Evolutionary conservation across 2,888 invertebrate species (phyloP), one percentile per base, ranked within the genome.

Genomic region (Microctonus hyperodae): DNA sequence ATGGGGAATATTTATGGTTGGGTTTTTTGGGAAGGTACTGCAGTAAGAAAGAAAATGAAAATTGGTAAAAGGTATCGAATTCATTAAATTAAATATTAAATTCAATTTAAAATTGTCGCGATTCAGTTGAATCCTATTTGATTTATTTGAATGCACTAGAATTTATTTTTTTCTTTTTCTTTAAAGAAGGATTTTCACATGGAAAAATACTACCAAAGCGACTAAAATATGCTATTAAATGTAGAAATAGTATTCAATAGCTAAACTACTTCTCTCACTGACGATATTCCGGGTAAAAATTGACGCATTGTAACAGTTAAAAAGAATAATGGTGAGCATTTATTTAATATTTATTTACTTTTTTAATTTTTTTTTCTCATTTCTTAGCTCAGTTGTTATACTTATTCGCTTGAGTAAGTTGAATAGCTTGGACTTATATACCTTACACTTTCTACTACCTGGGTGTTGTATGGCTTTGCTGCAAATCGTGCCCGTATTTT

Each of bases 401-500:
- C 59, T 25, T 16, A 44, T 44, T 28, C 55, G 51, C 51, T 53
- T 25, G 48, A 48, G 44, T 16, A 22, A 35, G 37, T 53, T 22
- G 31, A 62, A 51, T 35, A 53, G 53, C 44, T 28, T 56, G 37
- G 37, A 56, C 63, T 44, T 44, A 44, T 44, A 44, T 44, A 44
- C 44, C 16, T 44, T 33, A 50, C 37, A 59, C 59, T 59, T 62
- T 25, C 28, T 59, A 35, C 37, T 57, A 67, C 67, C 62, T 58
- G 61, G 44, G n/a, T 56, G 44, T 35, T 55, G 16, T 59, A 31
- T 44, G 44, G 40, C 37, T 57, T 48, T 35, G 57, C 48, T 50
- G 40, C 25, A 35, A 59, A 50, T 65, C 64, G 59, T 58, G 51
- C 44, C 62, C 56, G 58, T 63, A 67, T 67, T 67, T 67, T 63